phyloP scores from a whole-genome alignment of 2,113 vertebrate species.

The Cyprinus carpio region DNA sequence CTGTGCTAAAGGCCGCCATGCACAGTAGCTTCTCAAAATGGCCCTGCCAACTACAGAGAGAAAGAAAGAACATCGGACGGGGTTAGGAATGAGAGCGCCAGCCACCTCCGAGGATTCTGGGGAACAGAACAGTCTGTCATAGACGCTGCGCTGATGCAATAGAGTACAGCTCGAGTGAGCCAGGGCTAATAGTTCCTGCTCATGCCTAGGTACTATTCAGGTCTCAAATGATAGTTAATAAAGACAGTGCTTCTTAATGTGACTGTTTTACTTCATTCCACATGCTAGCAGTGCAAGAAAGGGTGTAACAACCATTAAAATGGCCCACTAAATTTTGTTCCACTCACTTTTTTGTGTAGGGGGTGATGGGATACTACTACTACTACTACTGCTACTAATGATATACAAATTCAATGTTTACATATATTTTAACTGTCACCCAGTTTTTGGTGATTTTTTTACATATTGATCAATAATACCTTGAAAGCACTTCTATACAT shows the following conservation, averaged over 20 bases:
- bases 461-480: no score
- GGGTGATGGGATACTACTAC: no score
- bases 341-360: neutral
- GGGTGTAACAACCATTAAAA: neutral
- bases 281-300: neutral
- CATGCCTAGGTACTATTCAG: neutral
- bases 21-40: constrained; percentile 63
- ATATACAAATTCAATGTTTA: neutral
- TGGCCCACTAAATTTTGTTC: neutral
- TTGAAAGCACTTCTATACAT: no score
- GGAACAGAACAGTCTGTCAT: constrained; percentile 31
- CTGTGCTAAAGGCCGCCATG: constrained; percentile 69
- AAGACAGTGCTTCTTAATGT: neutral
- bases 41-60: constrained; percentile 59
- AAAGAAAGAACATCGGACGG: constrained; percentile 40
- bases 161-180: constrained; percentile 12
- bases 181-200: constrained; percentile 7
- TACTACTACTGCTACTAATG: neutral
- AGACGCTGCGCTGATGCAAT: constrained; percentile 20
- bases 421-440: no score
- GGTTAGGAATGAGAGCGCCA: constrained; percentile 36
- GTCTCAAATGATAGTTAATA: neutral
- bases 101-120: constrained; percentile 34
- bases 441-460: no score
- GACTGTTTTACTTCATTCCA: neutral